phyloP scores from a whole-genome alignment of 2,113 vertebrate genomes.

The Zootoca vivipara region DNA sequence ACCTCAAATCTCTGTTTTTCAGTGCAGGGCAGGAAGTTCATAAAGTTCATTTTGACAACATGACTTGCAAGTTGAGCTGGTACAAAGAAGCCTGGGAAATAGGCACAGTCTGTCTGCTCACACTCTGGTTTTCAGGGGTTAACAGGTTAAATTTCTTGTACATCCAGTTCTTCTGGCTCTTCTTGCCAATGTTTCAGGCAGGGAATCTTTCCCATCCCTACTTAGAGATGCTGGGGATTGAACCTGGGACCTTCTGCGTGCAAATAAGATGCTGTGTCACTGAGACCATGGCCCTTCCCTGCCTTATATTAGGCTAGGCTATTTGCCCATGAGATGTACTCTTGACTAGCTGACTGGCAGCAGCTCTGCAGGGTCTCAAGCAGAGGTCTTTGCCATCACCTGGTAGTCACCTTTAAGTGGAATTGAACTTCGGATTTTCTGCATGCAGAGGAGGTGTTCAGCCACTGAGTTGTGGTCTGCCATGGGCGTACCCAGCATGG shows the following conservation, averaged over 20 bases:
- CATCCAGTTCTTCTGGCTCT: background rate
- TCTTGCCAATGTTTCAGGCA: background rate
- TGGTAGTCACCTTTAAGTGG: background rate
- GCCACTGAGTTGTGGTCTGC: background rate
- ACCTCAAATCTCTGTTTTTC: slow-evolving; percentile 1
- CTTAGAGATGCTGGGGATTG: background rate
- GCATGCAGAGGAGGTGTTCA: too few relatives aligned
- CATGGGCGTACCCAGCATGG: too few relatives aligned
- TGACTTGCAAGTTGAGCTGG: background rate
- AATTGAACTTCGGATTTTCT: background rate
- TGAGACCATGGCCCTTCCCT: too few relatives aligned
- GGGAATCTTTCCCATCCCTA: background rate
- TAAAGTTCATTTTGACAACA: rapidly evolving
- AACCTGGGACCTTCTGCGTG: background rate
- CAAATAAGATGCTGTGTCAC: background rate
- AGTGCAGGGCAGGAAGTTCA: background rate
- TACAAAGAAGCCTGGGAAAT: background rate
- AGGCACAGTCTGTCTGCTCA: background rate
- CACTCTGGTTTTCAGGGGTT: slow-evolving; percentile 4
- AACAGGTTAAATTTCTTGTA: slow-evolving; percentile 2
- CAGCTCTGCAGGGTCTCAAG: too few relatives aligned
- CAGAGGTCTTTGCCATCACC: background rate
- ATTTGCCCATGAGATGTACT: too few relatives aligned
- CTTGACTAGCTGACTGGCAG: too few relatives aligned
- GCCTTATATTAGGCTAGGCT: too few relatives aligned